phyloP scores from a whole-genome alignment of 2,797 vertebrate genomes.

The Avahi laniger region DNA sequence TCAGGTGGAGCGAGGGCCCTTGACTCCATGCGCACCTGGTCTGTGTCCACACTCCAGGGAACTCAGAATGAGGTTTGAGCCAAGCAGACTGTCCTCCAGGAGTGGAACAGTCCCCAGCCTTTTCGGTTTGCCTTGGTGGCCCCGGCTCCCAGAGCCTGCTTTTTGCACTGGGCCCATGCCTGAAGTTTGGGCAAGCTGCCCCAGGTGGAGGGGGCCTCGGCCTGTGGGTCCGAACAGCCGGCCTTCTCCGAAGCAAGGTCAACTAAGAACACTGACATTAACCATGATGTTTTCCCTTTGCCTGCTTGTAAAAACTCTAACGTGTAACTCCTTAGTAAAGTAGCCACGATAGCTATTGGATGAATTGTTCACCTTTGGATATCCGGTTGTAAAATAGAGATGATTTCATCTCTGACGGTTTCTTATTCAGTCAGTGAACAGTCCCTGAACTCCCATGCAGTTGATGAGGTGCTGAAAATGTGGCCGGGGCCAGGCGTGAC shows the following conservation, averaged over 20 bases:
- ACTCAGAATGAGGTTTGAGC: not conserved
- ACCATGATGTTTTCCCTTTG: too few species aligned
- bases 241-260: not conserved
- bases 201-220: not conserved
- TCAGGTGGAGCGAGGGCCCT: not conserved
- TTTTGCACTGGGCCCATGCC: rapidly evolving
- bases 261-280: rapidly evolving
- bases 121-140: not conserved
- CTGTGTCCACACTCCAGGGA: rapidly evolving
- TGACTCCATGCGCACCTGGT: not conserved
- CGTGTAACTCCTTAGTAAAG: not conserved
- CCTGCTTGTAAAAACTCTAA: not conserved
- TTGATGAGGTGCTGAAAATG: not conserved
- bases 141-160: not conserved
- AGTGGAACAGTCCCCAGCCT: too few species aligned
- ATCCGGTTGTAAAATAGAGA: not conserved
- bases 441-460: not conserved
- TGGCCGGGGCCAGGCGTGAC: rapidly evolving
- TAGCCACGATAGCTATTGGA: not conserved
- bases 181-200: not conserved
- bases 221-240: not conserved
- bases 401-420: too few species aligned
- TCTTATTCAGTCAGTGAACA: not conserved
- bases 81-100: not conserved
- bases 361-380: not conserved